phyloP scores from a whole-genome alignment of 2,888 invertebrate species.

The Lasioglossum vierecki region DNA sequence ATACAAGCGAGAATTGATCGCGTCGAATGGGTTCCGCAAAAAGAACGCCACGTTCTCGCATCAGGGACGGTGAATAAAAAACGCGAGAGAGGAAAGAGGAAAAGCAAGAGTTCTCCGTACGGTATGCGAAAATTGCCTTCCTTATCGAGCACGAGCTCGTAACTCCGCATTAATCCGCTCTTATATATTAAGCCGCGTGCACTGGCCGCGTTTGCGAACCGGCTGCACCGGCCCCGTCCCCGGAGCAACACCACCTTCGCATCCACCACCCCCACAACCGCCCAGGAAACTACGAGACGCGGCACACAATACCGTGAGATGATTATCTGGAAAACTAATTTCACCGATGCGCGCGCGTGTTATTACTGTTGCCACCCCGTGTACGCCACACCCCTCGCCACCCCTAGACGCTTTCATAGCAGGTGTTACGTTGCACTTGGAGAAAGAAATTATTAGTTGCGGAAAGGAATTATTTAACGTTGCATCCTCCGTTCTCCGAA shows the following conservation, averaged over 20 bases:
- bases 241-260: constrained; percentile 26
- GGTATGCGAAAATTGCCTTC: constrained; percentile 77
- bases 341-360: constrained; percentile 77
- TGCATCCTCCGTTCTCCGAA: not conserved
- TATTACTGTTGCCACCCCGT: constrained; percentile 59
- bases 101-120: constrained; percentile 40
- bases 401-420: constrained; percentile 21
- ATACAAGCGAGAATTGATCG: constrained; percentile 5
- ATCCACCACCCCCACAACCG: constrained; percentile 42
- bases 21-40: not conserved
- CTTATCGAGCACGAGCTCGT: constrained; percentile 77
- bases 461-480: constrained; percentile 8
- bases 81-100: not conserved
- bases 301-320: constrained; percentile 82
- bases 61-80: not conserved
- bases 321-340: constrained; percentile 84
- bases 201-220: constrained; percentile 53
- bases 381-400: constrained; percentile 12
- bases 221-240: constrained; percentile 50
- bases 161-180: constrained; percentile 78
- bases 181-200: constrained; percentile 76
- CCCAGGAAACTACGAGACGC: constrained; percentile 73
- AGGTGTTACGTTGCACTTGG: constrained; percentile 47
- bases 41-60: not conserved
- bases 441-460: constrained; percentile 61